A percentile compares a stretch with the other conserved stretches of the same genome.
Conservation (phyloP, 2,888 invertebrate species). For the Omphaloscelis lunosa region DNA sequence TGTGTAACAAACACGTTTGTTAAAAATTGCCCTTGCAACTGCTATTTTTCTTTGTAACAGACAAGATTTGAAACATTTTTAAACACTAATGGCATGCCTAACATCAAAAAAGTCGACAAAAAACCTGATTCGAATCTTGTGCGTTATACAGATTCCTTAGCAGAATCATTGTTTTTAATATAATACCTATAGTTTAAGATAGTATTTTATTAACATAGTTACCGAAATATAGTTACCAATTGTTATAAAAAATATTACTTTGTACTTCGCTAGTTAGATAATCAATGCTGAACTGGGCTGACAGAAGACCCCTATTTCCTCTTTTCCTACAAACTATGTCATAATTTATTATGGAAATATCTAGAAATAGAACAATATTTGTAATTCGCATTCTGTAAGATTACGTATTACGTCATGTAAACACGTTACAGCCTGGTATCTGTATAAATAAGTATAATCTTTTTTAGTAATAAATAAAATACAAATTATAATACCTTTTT, state of each 20-base stretch:
- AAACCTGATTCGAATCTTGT: constrained; percentile 35
- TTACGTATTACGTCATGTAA: constrained; percentile 1
- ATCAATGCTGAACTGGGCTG: constrained; percentile 50
- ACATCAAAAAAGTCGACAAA: constrained; percentile 48
- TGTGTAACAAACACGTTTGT: constrained; percentile 52
- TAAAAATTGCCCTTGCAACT: constrained; percentile 45
- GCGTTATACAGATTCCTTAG: constrained; percentile 21
- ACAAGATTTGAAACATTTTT: constrained; percentile 38
- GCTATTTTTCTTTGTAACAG: constrained; percentile 43
- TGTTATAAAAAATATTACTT: constrained; percentile 57
- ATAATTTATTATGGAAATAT: constrained; percentile 54
- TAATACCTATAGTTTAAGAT: constrained; percentile 58
- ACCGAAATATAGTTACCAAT: constrained; percentile 70
- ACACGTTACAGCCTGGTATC: constrained; percentile 12
- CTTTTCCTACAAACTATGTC: constrained; percentile 54
- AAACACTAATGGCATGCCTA: constrained; percentile 42
- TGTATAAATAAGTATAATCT: constrained; percentile 27
- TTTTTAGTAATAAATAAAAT: constrained; percentile 46
- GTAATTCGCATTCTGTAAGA: constrained; percentile 23
- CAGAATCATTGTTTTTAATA: constrained; percentile 64
- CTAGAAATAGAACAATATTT: constrained; percentile 38
- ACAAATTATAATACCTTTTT: constrained; percentile 21
- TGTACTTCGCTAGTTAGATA: constrained; percentile 54
- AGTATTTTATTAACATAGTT: constrained; percentile 58
- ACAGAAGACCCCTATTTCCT: constrained; percentile 42